Base-by-base conservation (phyloP, 2,888 invertebrate species). In the Phyllotreta cruciferae region DNA sequence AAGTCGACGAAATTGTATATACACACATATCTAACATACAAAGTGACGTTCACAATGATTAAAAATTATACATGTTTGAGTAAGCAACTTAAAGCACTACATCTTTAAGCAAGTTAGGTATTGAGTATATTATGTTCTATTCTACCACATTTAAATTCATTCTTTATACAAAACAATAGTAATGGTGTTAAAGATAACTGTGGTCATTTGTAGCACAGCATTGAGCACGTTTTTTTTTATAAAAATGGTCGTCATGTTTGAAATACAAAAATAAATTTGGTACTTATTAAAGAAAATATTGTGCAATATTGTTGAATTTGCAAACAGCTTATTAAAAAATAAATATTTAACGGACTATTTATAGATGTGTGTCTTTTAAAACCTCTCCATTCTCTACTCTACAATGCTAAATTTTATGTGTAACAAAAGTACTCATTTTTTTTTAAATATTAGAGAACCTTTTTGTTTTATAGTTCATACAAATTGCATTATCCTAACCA, bases 41-140 rank as follows among this genome's bases (percentile, higher is more conserved):
- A 71, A 70, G 64, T 72, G 70, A 74, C 71, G 68, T 74, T 72
- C 73, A 76, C 74, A 71, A 71, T 69, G 64, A 70, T 69, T 71
- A 71, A 72, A 67, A 57, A 69, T 70, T 73, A 70, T 73, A 73
- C 73, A 73, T 69, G 69, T 62, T 71, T 72, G 70, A 71, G 64
- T 67, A 70, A 72, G 70, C 68, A 70, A 70, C 69, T 67, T 58
- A 67, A 71, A 69, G 70, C 70, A 69, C 72, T 72, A 73, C 72
- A 68, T 63, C 65, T 68, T 70, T 60, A 73, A 74, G 73, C 73
- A 67, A 63, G 67, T 70, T 71, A 70, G 62, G 62, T 53, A 65
- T 64, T 63, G 60, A 60, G 52, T 60, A 60, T 53, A 35, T 34
- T 13, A 13, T 50, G 38, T 66, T 57, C 62, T 66, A 66, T 41